Evolutionary conservation across 1,140 invertebrate species (phyloP), one percentile per base, ranked within the genome.

Genomic region (Drosophila sturtevanti): DNA sequence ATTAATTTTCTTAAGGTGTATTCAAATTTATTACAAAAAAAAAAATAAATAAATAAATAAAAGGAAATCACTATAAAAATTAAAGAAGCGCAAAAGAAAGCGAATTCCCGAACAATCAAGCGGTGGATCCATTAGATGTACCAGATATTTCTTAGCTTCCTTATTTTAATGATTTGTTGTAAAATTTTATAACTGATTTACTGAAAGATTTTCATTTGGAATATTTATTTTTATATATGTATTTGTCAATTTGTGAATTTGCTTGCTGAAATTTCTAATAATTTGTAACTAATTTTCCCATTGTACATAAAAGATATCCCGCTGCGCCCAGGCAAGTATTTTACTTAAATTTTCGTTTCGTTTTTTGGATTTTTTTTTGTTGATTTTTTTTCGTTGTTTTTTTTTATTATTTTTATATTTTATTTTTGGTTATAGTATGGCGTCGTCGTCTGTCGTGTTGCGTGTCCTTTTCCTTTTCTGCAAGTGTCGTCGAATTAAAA

Each of bases 401-500:
- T 66, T 55, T 16, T 21, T 9, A 41, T 70, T 59, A 14, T 31
- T n/a, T 35, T 70, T 56, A 52, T 56, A 60, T 2, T 55, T 51
- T 58, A 44, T 58, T 56, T 56, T 56, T 38, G 63, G 62, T 65
- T 52, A 56, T 63, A 68, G 63, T 44, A 69, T 44, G 34, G 59
- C 70, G 34, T 44, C 70, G 77, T 68, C 81, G 77, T 68, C 82
- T 81, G 82, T 79, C 78, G 82, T 62, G 79, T 82, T 79, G 82
- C 84, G 79, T 87, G 82, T 81, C 60, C 61, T 55, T 37, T 22
- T 27, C 54, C 63, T 77, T 35, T 56, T 51, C 64, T 85, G 79
- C 67, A 85, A 87, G 82, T 87, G 84, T 82, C 79, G 84, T 87
- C 82, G 82, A 87, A 87, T 87, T 87, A 87, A 87, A 87, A 87